phyloP scores from a whole-genome alignment of 2,888 invertebrate species.

The Epistrophe grossulariae region DNA sequence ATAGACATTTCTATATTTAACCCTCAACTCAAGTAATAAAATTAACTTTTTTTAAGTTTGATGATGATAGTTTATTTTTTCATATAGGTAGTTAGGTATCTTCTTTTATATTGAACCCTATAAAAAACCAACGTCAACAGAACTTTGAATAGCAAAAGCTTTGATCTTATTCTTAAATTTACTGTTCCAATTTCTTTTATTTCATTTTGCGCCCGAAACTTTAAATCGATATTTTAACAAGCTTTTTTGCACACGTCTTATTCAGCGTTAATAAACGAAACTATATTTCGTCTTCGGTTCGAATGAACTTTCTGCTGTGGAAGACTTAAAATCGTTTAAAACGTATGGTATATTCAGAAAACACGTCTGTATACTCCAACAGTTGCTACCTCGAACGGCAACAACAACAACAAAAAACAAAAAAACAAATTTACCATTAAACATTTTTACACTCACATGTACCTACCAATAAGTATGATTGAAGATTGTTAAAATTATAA shows the following conservation, averaged over 20 bases:
- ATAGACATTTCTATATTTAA: too few species aligned
- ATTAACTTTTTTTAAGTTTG: not conserved
- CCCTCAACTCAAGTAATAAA: too few species aligned
- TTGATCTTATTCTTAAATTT: not conserved
- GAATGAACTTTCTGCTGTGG: slow-evolving; percentile 17
- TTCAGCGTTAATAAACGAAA: slow-evolving; percentile 46
- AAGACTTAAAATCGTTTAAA: slow-evolving; percentile 31
- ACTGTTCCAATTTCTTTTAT: slow-evolving; percentile 37
- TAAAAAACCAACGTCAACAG: not conserved
- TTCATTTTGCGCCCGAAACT: slow-evolving; percentile 64
- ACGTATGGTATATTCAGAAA: slow-evolving; percentile 38
- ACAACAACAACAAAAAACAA: too few species aligned
- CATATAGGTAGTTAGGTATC: not conserved
- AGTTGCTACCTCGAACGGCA: slow-evolving; percentile 56
- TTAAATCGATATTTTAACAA: slow-evolving; percentile 45
- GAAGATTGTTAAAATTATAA: slow-evolving; percentile 28
- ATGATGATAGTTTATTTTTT: too few species aligned
- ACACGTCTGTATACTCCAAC: slow-evolving; percentile 12
- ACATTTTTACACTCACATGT: not conserved
- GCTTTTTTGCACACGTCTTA: slow-evolving; percentile 70
- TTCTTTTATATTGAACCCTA: slow-evolving; percentile 2
- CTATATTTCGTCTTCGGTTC: slow-evolving; percentile 31
- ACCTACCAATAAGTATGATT: slow-evolving; percentile 6
- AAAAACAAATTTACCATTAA: slow-evolving; percentile 17
- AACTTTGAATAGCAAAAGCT: slow-evolving; percentile 14